phyloP scores from a whole-genome alignment of 2,797 vertebrate species.

The Rhinella marina region DNA sequence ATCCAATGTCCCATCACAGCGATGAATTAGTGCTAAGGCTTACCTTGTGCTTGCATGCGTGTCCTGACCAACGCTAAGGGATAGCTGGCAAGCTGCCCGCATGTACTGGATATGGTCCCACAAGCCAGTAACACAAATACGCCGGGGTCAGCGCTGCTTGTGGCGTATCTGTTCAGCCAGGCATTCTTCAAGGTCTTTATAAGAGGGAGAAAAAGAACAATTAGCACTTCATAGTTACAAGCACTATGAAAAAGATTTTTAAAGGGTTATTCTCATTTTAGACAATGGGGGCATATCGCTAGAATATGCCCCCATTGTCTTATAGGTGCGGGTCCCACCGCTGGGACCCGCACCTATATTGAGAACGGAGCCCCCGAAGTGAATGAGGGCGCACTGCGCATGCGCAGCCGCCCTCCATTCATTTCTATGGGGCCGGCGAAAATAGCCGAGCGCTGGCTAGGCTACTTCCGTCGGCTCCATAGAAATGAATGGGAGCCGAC shows the following conservation, averaged over 20 bases:
- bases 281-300: too few relatives aligned
- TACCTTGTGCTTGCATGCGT: slow-evolving; percentile 97
- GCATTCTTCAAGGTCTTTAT: slow-evolving; percentile 90
- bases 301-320: too few relatives aligned
- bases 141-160: slow-evolving; percentile 89
- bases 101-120: slow-evolving; percentile 93
- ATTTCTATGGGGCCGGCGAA: too few relatives aligned
- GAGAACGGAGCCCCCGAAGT: too few relatives aligned
- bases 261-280: too few relatives aligned
- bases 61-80: slow-evolving; percentile 94
- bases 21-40: slow-evolving; percentile 51
- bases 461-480: too few relatives aligned
- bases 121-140: slow-evolving; percentile 96
- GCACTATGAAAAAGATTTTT: neutral
- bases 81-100: slow-evolving; percentile 93
- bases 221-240: neutral
- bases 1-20: neutral
- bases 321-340: too few relatives aligned
- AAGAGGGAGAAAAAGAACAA: neutral
- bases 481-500: too few relatives aligned
- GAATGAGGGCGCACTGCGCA: too few relatives aligned
- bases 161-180: slow-evolving; percentile 89
- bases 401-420: too few relatives aligned
- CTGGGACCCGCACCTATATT: too few relatives aligned
- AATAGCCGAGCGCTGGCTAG: too few relatives aligned